Evolutionary conservation across 2,797 vertebrate genomes (phyloP), one percentile per base, ranked within the genome.

Genomic region (Buceros bicornis): DNA sequence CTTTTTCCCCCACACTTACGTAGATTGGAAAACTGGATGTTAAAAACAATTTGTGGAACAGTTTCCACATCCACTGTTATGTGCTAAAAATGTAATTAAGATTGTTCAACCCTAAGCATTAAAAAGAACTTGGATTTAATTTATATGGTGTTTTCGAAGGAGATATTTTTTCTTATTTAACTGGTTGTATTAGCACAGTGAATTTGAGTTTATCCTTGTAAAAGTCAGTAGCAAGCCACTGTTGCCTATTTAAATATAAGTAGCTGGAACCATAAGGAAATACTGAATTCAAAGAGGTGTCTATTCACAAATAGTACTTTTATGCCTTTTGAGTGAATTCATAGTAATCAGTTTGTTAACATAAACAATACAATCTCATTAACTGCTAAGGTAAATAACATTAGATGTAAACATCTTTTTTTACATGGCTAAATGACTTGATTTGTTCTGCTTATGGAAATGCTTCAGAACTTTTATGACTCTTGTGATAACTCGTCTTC

Each of bases 1-100:
- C 81, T 97, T 98, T 98, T 98, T 97, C 98, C 98, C 89, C 93
- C 96, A 51, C 82, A 91, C 90, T 98, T 98, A 97, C 98, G 98
- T 97, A 97, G 94, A 74, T 96, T 22, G 98, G 98, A 98, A 98
- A 98, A 98, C 94, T 42, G 57, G 97, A 95, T 97, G 97, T 98
- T 98, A 98, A 97, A 97, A 98, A 97, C 90, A 97, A 93, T 76
- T 97, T 60, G 42, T 96, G 97, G 93, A 98, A 98, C 97, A 87
- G 79, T 92, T 98, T 98, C 95, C 94, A 82, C 71, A 92, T 92
- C 61, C 95, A 84, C 50, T 87, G 95, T 82, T 89, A 96, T 95
- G 89, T 94, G 71, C 66, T 82, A 87, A 87, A 96, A 95, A 91
- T 92, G 51, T 67, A 96, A 87, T 96, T 92, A 87, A 94, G 81